Evolutionary conservation across 2,113 vertebrate genomes (phyloP).

Genomic region (Pontoporia blainvillei): DNA sequence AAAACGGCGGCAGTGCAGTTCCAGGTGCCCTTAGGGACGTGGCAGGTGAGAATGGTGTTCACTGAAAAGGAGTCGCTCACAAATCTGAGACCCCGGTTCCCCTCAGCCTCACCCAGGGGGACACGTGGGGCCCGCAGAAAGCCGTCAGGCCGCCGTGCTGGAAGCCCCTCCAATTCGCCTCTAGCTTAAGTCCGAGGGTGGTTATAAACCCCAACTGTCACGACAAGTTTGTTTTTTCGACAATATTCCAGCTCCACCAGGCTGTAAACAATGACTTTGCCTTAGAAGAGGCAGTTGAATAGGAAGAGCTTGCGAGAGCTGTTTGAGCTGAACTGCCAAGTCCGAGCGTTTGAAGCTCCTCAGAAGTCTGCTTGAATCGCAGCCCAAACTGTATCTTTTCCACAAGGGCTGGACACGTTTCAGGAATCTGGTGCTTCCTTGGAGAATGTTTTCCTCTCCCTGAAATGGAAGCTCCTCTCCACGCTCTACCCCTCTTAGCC

Average conservation of each 20-base stretch:
- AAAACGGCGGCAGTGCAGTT: not conserved
- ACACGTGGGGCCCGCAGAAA: fast-evolving
- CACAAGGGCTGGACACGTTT: constrained; percentile 71
- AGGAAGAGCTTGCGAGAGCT: not conserved
- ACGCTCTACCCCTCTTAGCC: constrained; percentile 42
- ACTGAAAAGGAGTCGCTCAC: not conserved
- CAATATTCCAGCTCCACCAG: not conserved
- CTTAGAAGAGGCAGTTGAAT: not conserved
- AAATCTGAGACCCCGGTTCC: not conserved
- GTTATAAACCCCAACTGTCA: constrained; percentile 53
- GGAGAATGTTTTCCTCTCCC: constrained; percentile 60
- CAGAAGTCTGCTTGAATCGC: constrained; percentile 66
- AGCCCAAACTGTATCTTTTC: constrained; percentile 74
- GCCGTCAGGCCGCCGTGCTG: not conserved
- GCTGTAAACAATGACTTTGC: not conserved
- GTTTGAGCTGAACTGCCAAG: not conserved
- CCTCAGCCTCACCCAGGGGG: not conserved
- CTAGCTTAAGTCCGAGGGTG: not conserved
- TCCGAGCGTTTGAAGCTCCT: constrained; percentile 70
- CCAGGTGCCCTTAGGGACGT: not conserved
- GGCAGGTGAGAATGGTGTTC: not conserved
- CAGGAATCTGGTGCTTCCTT: constrained; percentile 67
- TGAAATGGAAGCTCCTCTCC: constrained; percentile 61
- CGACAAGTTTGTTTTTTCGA: constrained; percentile 69
- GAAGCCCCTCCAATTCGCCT: not conserved